These are phyloP conservation scores for Mionectes macconnelli DNA, from an alignment of 2,113 vertebrate species.

Conservation along the genomic window DNA sequence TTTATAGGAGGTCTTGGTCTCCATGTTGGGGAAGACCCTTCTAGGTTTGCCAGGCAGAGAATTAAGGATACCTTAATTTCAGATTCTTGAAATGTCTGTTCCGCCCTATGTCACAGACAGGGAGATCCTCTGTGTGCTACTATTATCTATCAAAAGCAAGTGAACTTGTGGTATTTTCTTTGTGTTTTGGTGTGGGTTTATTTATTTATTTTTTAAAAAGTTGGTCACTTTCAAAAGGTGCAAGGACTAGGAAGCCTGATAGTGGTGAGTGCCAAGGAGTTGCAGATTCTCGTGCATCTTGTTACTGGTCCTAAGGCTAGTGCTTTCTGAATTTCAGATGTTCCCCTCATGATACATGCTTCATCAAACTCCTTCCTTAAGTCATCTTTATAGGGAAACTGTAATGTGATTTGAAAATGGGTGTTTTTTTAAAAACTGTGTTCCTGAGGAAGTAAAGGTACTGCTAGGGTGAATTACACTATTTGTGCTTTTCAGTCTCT, in stretches of 20 bases:
- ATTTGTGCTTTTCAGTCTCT: not conserved
- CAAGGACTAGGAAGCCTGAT: not conserved
- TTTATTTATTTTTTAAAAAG: not conserved
- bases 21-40: not conserved
- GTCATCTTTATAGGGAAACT: not conserved
- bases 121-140: not conserved
- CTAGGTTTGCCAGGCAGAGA: not conserved
- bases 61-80: not conserved
- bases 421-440: rapidly evolving
- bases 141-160: not conserved
- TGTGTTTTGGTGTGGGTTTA: not conserved
- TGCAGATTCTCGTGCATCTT: not conserved
- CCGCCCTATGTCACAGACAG: not conserved
- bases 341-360: not conserved
- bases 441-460: not conserved
- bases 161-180: not conserved
- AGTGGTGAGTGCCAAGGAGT: not conserved
- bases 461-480: not conserved
- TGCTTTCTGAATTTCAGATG: not conserved
- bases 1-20: not conserved
- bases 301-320: not conserved
- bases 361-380: not conserved
- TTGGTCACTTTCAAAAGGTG: not conserved
- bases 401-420: not conserved
- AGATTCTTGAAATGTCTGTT: not conserved